Percentiles rank a stretch among this genome's conserved stretches.
Conservation (phyloP, 2,888 invertebrate species). For the Chrysomela aeneicollis region DNA sequence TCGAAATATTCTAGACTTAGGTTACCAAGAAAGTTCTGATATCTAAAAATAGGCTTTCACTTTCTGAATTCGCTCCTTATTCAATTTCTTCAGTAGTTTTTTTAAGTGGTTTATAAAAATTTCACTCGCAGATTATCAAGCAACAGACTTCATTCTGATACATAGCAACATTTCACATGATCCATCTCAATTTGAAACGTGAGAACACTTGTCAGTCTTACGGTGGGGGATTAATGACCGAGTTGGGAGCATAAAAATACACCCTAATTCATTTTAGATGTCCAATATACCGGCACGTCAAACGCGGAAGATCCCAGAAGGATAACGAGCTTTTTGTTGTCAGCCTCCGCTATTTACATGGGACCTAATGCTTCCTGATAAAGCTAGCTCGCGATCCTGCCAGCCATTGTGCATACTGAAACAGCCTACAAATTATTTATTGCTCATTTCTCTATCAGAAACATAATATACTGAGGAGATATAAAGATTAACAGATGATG, state of each 20-base stretch:
- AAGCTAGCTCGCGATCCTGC: constrained; percentile 31
- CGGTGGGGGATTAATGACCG: not conserved
- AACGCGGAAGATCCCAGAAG: constrained; percentile 33
- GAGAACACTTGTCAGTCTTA: not conserved
- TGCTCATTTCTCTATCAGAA: constrained; percentile 36
- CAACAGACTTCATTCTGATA: no score
- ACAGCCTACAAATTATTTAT: constrained; percentile 41
- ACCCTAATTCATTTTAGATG: not conserved
- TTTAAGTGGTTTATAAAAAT: no score
- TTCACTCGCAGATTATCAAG: no score
- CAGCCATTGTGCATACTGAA: constrained; percentile 34
- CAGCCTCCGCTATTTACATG: constrained; percentile 36
- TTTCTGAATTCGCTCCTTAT: no score
- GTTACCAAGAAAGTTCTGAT: no score
- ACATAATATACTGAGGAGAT: not conserved
- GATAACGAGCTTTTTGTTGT: constrained; percentile 44
- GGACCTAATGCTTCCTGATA: constrained; percentile 35
- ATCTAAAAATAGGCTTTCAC: no score
- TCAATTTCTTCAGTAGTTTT: no score
- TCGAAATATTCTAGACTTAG: no score
- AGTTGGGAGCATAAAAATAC: not conserved
- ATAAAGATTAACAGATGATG: no score
- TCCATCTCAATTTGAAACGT: no score
- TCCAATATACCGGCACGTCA: constrained; percentile 31
- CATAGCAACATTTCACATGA: no score